phyloP scores from a whole-genome alignment of 2,797 vertebrate species.

The Ctenopoma kingsleyae region DNA sequence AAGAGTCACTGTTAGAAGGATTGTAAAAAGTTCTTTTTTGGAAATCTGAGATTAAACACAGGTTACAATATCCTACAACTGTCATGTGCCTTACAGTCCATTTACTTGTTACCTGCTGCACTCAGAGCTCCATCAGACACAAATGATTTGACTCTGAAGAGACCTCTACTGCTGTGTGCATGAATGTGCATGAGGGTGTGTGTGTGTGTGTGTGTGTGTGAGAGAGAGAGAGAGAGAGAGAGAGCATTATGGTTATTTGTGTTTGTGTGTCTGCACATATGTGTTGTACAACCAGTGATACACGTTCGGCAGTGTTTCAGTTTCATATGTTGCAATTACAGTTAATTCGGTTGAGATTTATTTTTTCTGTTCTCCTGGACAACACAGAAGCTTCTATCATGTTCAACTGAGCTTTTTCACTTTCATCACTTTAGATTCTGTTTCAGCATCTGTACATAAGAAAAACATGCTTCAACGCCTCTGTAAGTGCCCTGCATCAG shows the following conservation, averaged over 20 bases:
- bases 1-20: slow-evolving; percentile 95
- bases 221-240: no score
- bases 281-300: slow-evolving; percentile 9
- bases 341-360: not conserved
- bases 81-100: slow-evolving; percentile 93
- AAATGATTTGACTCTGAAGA: slow-evolving; percentile 7
- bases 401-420: not conserved
- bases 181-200: slow-evolving; percentile 15
- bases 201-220: not conserved
- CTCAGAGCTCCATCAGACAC: not conserved
- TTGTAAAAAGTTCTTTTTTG: slow-evolving; percentile 71
- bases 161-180: not conserved
- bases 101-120: slow-evolving; percentile 72
- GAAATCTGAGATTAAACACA: slow-evolving; percentile 86
- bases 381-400: not conserved
- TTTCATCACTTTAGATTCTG: slow-evolving; percentile 17
- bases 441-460: not conserved
- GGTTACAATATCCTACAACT: slow-evolving; percentile 92
- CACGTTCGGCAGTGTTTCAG: slow-evolving; percentile 12
- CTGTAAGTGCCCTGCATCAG: no score
- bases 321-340: slow-evolving; percentile 20
- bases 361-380: slow-evolving; percentile 8
- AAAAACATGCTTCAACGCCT: not conserved
- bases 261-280: slow-evolving; percentile 11
- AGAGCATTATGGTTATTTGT: not conserved